phyloP scores from a whole-genome alignment of 2,113 vertebrate genomes.

The Pan troglodytes region NHGRI_mPanTro3-v2.1_pri NC_072401.2:154854501-154855000 shows the following conservation, averaged over 20 bases:
- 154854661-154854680: conserved; percentile 1
- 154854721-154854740: neutral
- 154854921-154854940: neutral
- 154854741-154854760: neutral
- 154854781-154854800: neutral
- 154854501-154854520: conserved; percentile 19
- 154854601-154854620: neutral
- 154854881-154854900: neutral
- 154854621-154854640: neutral
- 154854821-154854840: neutral
- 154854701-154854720: neutral
- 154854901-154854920: neutral
- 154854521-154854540: conserved; percentile 53
- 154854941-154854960: neutral
- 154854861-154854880: neutral
- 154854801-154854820: neutral
- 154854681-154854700: neutral
- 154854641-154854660: neutral
- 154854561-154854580: conserved; percentile 28
- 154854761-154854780: neutral
- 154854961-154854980: neutral
- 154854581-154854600: conserved; percentile 52
- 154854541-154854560: conserved; percentile 45
- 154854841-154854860: neutral
- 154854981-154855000: too few relatives aligned